Evolutionary conservation across 2,797 vertebrate species (phyloP).

Genomic region (Micromesistius poutassou): DNA sequence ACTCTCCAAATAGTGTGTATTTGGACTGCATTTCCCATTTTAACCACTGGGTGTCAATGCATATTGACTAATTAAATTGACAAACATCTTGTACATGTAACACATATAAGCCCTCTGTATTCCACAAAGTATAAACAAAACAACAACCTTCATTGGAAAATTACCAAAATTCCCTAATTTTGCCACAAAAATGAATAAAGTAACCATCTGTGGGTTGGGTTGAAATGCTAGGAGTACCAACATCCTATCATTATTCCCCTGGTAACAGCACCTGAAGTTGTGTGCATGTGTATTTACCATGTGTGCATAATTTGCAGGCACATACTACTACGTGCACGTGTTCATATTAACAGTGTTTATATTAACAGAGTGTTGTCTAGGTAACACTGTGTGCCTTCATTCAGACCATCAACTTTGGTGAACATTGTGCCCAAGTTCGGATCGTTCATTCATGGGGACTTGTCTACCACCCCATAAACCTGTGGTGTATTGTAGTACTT

Average conservation of each 20-base stretch:
- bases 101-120: not conserved
- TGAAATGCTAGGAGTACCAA: not conserved
- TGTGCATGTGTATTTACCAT: not conserved
- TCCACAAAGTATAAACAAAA: not conserved
- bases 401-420: not conserved
- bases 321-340: not conserved
- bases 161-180: not conserved
- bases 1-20: too few species aligned
- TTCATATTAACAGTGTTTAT: not conserved
- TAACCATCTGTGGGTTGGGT: not conserved
- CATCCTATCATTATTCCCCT: not conserved
- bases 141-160: not conserved
- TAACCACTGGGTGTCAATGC: too few species aligned
- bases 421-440: not conserved
- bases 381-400: not conserved
- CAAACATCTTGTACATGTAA: not conserved
- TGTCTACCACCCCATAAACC: not conserved
- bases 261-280: not conserved
- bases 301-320: not conserved
- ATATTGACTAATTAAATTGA: too few species aligned
- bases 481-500: not conserved
- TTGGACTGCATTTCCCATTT: too few species aligned
- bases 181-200: not conserved
- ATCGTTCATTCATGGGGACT: not conserved
- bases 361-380: not conserved